These are phyloP conservation scores for Rhingia rostrata DNA, from an alignment of 2,888 invertebrate genomes.

Conservation along the genomic window DNA sequence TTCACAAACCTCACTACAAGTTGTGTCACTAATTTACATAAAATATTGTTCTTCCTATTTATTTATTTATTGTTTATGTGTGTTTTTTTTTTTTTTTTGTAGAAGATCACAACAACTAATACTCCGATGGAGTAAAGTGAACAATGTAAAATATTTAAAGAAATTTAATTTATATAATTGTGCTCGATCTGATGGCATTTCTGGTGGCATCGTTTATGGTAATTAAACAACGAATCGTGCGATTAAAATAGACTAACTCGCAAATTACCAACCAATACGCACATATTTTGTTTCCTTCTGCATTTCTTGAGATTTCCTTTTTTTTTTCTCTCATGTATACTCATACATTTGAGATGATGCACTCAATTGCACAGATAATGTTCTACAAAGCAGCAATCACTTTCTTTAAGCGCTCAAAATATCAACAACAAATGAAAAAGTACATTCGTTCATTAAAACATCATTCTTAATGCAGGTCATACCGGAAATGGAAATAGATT, in stretches of 20 bases:
- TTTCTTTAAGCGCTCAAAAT: constrained; percentile 31
- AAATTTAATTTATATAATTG: constrained; percentile 66
- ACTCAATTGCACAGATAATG: constrained; percentile 56
- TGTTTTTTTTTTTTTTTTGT: constrained; percentile 45
- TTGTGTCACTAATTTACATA: background rate
- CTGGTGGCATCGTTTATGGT: constrained; percentile 67
- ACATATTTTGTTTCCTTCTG: constrained; percentile 32
- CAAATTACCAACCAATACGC: constrained; percentile 40
- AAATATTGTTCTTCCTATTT: background rate
- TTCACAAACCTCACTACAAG: background rate
- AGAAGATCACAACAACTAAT: constrained; percentile 62
- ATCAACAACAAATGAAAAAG: background rate
- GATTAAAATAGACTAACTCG: constrained; percentile 43
- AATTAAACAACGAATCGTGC: constrained; percentile 58
- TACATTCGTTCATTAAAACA: constrained; percentile 19
- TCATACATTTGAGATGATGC: constrained; percentile 32
- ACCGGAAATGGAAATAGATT: background rate
- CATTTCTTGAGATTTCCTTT: constrained; percentile 15
- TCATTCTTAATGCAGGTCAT: constrained; percentile 30
- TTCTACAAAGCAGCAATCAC: constrained; percentile 44
- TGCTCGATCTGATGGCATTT: constrained; percentile 52
- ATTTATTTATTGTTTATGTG: constrained; percentile 1
- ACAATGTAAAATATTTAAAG: constrained; percentile 55
- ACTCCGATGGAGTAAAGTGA: constrained; percentile 71
- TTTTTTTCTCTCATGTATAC: too few relatives aligned